phyloP scores from a whole-genome alignment of 2,888 invertebrate genomes.

The Eristalinus sepulchralis region DNA sequence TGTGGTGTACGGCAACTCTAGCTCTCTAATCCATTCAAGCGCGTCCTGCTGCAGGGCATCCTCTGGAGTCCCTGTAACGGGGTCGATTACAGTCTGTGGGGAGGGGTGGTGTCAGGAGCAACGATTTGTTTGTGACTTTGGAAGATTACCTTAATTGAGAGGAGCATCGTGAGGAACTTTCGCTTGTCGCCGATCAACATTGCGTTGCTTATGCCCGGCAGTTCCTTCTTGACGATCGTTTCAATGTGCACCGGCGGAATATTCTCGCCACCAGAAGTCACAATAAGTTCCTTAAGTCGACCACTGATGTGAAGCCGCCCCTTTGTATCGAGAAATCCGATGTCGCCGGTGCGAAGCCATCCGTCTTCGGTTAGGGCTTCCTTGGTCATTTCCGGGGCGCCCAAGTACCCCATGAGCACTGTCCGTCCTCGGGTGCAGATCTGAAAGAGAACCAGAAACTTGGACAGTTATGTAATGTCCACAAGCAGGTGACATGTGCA shows the following conservation, averaged over 20 bases:
- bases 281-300: slow-evolving; percentile 89
- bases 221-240: slow-evolving; percentile 87
- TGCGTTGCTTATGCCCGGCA: slow-evolving; percentile 89
- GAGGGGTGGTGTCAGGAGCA: not conserved
- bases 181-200: slow-evolving; percentile 93
- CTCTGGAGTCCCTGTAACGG: slow-evolving; percentile 86
- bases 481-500: too few relatives aligned
- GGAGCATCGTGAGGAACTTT: slow-evolving; percentile 91
- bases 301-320: slow-evolving; percentile 89
- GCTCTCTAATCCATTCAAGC: slow-evolving; percentile 86
- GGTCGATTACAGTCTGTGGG: slow-evolving; percentile 85
- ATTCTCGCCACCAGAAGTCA: slow-evolving; percentile 98
- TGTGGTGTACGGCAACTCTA: slow-evolving; percentile 85
- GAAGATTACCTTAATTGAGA: slow-evolving; percentile 89
- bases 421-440: slow-evolving; percentile 92
- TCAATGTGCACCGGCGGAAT: slow-evolving; percentile 93
- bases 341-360: slow-evolving; percentile 93
- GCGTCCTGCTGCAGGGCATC: slow-evolving; percentile 86
- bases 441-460: slow-evolving; percentile 52
- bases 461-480: not conserved
- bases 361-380: slow-evolving; percentile 89
- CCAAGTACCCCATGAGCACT: slow-evolving; percentile 94
- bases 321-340: slow-evolving; percentile 89
- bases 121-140: not conserved
- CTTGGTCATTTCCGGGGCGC: slow-evolving; percentile 85